These are phyloP conservation scores for western clawed frog (Xenopus tropicalis) DNA, from an alignment of 2,113 vertebrate species.

Conservation along the genomic window UCB_Xtro_10.0 CM004447.2:44607501-44608000, in stretches of 20 bases:
- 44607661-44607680: conserved; percentile 11
- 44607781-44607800: conserved; percentile 37
- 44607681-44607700: conserved; percentile 13
- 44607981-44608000: neutral
- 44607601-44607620: too few relatives aligned
- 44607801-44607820: conserved; percentile 43
- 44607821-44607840: conserved; percentile 38
- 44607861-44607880: conserved; percentile 42
- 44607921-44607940: neutral
- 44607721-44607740: conserved; percentile 27
- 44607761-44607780: conserved; percentile 32
- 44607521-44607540: too few relatives aligned
- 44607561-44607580: too few relatives aligned
- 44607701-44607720: conserved; percentile 33
- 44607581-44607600: too few relatives aligned
- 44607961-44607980: neutral
- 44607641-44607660: neutral
- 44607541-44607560: too few relatives aligned
- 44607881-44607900: conserved; percentile 42
- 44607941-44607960: neutral
- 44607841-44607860: conserved; percentile 38
- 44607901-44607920: conserved; percentile 26
- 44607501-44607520: too few relatives aligned
- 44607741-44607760: conserved; percentile 44
- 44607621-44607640: too few relatives aligned